These are phyloP conservation scores for Pardalotus punctatus DNA, from an alignment of 2,113 vertebrate genomes.

Conservation along the genomic window DNA sequence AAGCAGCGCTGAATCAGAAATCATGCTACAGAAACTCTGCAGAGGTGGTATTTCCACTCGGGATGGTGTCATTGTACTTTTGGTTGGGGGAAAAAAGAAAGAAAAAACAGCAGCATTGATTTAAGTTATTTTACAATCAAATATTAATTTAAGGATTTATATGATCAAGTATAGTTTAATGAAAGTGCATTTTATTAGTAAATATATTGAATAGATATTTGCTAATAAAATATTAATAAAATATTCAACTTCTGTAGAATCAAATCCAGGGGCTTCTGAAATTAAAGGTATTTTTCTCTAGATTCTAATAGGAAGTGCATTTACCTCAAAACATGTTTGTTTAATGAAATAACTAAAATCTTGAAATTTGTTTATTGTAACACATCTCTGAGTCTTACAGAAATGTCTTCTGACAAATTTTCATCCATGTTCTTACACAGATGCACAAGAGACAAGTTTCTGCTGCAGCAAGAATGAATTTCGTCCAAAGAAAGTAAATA, in stretches of 20 bases:
- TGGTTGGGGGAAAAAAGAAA: background rate
- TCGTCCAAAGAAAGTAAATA: background rate
- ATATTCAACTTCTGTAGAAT: background rate
- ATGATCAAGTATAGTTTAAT: background rate
- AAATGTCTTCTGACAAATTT: background rate
- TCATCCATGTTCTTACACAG: accelerated
- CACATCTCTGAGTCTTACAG: background rate
- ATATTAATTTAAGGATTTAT: background rate
- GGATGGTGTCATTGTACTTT: background rate
- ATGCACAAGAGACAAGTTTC: background rate
- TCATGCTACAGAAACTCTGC: background rate
- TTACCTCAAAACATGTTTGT: background rate
- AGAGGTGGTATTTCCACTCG: background rate
- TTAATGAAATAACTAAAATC: background rate
- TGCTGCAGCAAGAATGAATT: background rate
- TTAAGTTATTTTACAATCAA: background rate
- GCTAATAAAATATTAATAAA: too few relatives aligned
- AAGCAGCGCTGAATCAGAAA: background rate
- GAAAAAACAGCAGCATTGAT: background rate
- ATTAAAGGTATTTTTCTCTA: background rate
- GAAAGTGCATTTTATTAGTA: background rate
- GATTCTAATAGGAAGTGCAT: background rate
- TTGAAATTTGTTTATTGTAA: background rate
- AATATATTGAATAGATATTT: background rate
- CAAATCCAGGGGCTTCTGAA: background rate